Evolutionary conservation across 2,797 vertebrate genomes (phyloP), one percentile per base, ranked within the genome.

Genomic region (Xenopus petersii): DNA sequence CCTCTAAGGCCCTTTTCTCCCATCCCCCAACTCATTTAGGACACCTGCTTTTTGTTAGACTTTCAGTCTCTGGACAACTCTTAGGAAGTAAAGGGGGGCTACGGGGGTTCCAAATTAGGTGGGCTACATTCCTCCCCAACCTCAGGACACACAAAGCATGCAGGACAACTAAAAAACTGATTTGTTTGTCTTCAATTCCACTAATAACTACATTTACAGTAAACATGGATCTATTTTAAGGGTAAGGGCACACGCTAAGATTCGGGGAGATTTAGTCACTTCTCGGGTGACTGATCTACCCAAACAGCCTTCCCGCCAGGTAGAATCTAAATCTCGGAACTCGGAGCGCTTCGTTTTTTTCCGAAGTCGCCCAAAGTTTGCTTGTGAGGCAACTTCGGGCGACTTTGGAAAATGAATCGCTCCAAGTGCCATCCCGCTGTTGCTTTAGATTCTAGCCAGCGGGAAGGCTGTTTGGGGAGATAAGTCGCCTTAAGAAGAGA

Each of bases 21-120:
- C 71, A 65, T 70, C 71, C 76, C 76, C 76, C 66, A 74, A 63
- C 67, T 74, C 60, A 51, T 69, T 79, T 70, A 63, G 76, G 76
- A 79, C 76, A 79, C 76, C 76, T 79, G 76, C 71, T 79, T 79
- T 79, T 74, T 79, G 76, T 79, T 79, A 79, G 71, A 51, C 71
- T 60, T 46, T 63, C 69, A 72, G 75, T 64, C 76, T 74, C 76
- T 79, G 67, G 76, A 74, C 68, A 70, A 71, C 61, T 79, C 70
- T 79, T 71, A 79, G 76, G 76, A 79, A 79, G 76, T 67, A 75
- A 21, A 74, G 71, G 71, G 76, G 76, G 76, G 71, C 54, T 54
- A 71, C 60, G 71, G 71, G 66, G 71, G 76, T 71, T 79, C 76
- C 76, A 74, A 70, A 79, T 79, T 70, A 74, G 71, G 64, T 74